A percentile compares a stretch with the other conserved stretches of the same genome.
Evolutionary conservation across 2,113 vertebrate species (phyloP).

Genomic region (Isichthys henryi): DNA sequence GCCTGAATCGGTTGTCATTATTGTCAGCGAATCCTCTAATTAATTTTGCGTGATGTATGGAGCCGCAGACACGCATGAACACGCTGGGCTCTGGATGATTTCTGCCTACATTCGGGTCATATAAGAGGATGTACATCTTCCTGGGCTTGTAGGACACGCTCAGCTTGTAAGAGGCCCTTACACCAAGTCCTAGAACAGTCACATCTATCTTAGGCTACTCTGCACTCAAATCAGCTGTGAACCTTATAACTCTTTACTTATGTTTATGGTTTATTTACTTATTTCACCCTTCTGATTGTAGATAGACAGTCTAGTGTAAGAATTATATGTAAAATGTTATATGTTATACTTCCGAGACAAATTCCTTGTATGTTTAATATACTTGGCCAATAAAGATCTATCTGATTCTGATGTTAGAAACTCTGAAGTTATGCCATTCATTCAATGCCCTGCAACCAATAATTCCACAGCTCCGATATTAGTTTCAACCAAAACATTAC

Average conservation of each 20-base stretch:
- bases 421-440: not conserved
- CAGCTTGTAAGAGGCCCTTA: not conserved
- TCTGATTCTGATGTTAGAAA: not conserved
- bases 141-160: not conserved
- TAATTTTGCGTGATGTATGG: conserved; percentile 23
- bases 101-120: not conserved
- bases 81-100: conserved; percentile 38
- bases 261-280: not conserved
- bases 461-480: not conserved
- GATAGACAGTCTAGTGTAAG: not conserved
- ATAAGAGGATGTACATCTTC: conserved; percentile 8
- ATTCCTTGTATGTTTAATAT: not conserved
- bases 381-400: not conserved
- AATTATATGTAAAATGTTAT: not conserved
- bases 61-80: conserved; percentile 34
- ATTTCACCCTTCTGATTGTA: not conserved
- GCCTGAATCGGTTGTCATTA: conserved; percentile 51
- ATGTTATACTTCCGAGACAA: not conserved
- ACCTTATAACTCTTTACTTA: not conserved
- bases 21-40: conserved; percentile 38
- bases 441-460: not conserved
- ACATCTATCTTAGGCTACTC: not conserved
- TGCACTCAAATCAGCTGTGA: not conserved
- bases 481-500: not conserved
- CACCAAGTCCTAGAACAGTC: not conserved